Base-by-base conservation (phyloP, 2,113 vertebrate genomes). In the Dicerorhinus sumatrensis region DNA sequence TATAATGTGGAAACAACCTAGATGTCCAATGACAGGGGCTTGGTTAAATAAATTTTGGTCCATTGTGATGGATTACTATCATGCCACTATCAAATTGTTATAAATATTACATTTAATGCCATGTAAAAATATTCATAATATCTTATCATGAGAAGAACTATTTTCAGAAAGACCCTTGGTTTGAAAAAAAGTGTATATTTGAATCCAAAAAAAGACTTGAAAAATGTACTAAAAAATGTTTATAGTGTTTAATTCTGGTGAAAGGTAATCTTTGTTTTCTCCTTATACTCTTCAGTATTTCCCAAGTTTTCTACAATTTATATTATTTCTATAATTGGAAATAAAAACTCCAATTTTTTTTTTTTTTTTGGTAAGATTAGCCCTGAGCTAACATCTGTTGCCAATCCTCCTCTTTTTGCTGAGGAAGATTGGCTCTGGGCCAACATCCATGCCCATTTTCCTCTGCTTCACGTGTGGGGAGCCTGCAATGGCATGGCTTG, bases 101-200 rank as follows among this genome's bases (percentile, higher is more conserved):
- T 18, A 6, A 86, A 88, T 16, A 42, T 29, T 79, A 77, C 60
- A 36, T 36, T 92, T 65, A 93, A 94, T 62, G 76, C 2, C 48
- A 89, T 54, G 27, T 31, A 46, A 63, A 93, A 93, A 60, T 65
- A 97, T 17, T 67, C 4, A 21, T 13, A 87, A 10, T 65, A 62
- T 69, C 58, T 79, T 85, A 81, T 54, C 46, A 46, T 14, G 48
- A 96, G n/a, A 69, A 85, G 89, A 77, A 36, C 4, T 39, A 82
- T 87, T 96, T 96, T 86, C 62, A 87, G 56, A 90, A 96, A 58
- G 11, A 89, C n/a, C n/a, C 23, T 46, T 70, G 31, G 23, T 91
- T 94, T 82, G 36, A 62, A 88, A 77, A 67, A 69, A 93, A 51
- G 23, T 11, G 6, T 42, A 7, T 42, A 9, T 46, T 3, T 82